These are phyloP conservation scores for Tridacna gigas DNA, from an alignment of 2,888 invertebrate species.

Conservation along the genomic window DNA sequence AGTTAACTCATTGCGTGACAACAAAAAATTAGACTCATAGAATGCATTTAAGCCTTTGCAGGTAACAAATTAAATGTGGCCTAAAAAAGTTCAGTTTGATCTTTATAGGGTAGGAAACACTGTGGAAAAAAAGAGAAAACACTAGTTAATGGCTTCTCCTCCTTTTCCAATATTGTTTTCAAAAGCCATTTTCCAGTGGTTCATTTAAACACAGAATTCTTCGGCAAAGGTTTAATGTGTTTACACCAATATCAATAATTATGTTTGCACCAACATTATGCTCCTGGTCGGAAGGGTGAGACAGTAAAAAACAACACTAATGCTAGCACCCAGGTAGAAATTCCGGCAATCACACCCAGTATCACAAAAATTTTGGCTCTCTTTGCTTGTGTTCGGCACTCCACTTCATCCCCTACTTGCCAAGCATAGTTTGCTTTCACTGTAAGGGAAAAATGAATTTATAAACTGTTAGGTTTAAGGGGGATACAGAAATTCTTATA, in stretches of 20 bases:
- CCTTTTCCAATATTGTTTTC: neutral
- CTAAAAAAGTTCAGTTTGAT: no score
- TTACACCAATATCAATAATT: no score
- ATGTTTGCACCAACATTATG: neutral
- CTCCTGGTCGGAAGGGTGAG: constrained; percentile 57
- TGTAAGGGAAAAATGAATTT: constrained; percentile 61
- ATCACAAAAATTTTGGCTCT: constrained; percentile 76
- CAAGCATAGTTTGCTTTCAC: constrained; percentile 80
- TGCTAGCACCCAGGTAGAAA: constrained; percentile 75
- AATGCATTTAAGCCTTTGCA: neutral
- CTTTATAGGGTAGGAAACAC: neutral
- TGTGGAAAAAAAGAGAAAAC: neutral
- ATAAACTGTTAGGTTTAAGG: no score
- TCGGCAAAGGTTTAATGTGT: no score
- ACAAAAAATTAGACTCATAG: neutral
- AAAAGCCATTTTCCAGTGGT: no score
- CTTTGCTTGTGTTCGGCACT: constrained; percentile 73
- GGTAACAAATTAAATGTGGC: neutral
- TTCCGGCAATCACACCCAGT: constrained; percentile 72
- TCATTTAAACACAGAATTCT: no score
- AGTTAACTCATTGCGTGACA: neutral
- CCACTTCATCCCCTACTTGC: constrained; percentile 77
- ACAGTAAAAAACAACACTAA: constrained; percentile 73
- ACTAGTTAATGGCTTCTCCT: neutral
- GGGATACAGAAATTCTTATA: no score